Evolutionary conservation across 2,888 invertebrate species (phyloP).

Genomic region (Mycogona germanica): DNA sequence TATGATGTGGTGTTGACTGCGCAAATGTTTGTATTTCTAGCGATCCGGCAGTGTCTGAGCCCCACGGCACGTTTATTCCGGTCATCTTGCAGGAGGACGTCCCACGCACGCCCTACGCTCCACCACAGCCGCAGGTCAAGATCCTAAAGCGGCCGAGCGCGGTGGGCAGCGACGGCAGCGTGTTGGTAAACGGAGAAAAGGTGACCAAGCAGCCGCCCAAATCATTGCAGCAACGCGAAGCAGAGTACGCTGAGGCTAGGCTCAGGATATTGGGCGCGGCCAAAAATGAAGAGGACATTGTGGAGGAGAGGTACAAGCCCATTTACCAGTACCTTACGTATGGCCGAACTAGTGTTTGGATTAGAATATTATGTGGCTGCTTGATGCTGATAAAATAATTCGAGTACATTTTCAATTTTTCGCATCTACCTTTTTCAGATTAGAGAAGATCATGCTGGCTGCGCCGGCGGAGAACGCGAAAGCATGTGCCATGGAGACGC

Average conservation of each 20-base stretch:
- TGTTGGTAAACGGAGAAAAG: conserved; percentile 21
- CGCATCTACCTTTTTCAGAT: neutral
- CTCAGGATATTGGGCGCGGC: conserved; percentile 80
- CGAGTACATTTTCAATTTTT: neutral
- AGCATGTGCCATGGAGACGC: neutral
- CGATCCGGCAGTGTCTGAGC: neutral
- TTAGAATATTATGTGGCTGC: neutral
- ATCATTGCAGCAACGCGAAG: conserved; percentile 55
- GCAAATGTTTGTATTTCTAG: too few species aligned
- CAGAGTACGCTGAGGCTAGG: conserved; percentile 86
- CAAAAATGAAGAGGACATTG: conserved; percentile 26
- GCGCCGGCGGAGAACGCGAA: neutral
- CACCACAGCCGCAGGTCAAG: conserved; percentile 68
- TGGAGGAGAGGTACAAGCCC: conserved; percentile 20
- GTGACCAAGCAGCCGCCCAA: conserved; percentile 34
- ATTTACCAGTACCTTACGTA: too few species aligned
- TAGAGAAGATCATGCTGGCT: conserved; percentile 9
- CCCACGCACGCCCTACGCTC: conserved; percentile 62
- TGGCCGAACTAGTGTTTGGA: too few species aligned
- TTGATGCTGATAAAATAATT: neutral
- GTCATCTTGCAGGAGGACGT: conserved; percentile 46
- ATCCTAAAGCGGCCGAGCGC: conserved; percentile 62
- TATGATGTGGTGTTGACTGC: too few species aligned
- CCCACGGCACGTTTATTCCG: conserved; percentile 1
- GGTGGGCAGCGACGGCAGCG: conserved; percentile 13